phyloP scores from a whole-genome alignment of 2,888 invertebrate species.

The Stomorhina lunata region DNA sequence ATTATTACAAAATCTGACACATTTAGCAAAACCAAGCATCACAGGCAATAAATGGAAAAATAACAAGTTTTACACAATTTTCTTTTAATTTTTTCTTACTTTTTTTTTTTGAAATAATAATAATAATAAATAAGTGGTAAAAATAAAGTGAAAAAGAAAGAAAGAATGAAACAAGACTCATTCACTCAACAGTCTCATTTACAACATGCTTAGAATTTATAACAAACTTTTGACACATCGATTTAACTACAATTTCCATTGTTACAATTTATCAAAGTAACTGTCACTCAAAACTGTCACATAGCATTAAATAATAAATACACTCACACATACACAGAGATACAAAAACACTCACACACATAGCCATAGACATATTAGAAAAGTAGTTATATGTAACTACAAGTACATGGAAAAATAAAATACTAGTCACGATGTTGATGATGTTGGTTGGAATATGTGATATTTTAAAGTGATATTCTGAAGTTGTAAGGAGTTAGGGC shows the following conservation, averaged over 20 bases:
- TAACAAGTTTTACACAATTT: background rate
- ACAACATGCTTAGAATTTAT: slow-evolving; percentile 59
- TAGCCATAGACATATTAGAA: background rate
- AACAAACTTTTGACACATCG: slow-evolving; percentile 64
- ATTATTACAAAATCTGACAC: slow-evolving; percentile 1
- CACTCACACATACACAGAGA: slow-evolving; percentile 7
- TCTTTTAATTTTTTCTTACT: too few relatives aligned
- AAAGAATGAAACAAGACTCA: slow-evolving; percentile 2
- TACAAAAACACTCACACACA: slow-evolving; percentile 10
- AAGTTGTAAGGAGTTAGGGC: too few relatives aligned
- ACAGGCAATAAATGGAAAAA: background rate
- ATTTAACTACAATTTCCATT: slow-evolving; percentile 64
- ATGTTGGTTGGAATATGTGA: too few relatives aligned
- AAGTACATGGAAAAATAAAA: background rate
- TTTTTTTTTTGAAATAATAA: too few relatives aligned
- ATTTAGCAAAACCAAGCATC: background rate
- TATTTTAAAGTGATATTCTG: too few relatives aligned
- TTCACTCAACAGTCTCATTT: slow-evolving; percentile 47
- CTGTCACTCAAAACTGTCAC: slow-evolving; percentile 67
- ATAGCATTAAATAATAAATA: slow-evolving; percentile 56
- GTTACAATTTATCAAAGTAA: slow-evolving; percentile 66
- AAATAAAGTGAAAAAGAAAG: background rate
- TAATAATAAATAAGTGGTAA: background rate
- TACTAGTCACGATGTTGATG: too few relatives aligned
- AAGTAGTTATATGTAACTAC: background rate